Evolutionary conservation across 2,888 invertebrate species (phyloP).

Genomic region (Papilio elwesi): DNA sequence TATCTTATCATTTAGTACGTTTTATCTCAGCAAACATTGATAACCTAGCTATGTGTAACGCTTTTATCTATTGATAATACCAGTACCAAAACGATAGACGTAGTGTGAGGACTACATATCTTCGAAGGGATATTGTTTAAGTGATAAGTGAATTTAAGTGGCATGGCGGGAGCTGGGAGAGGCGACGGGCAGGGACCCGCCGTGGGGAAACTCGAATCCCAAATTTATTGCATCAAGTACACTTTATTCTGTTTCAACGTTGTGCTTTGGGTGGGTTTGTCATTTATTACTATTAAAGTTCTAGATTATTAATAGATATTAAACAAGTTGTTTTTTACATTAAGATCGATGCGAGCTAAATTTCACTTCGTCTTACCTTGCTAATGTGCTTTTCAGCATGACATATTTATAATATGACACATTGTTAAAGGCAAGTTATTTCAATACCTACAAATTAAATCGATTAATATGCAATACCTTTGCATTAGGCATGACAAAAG

Average conservation of each 20-base stretch:
- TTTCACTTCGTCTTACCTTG: too few relatives aligned
- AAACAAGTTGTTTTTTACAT: neutral
- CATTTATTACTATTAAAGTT: conserved; percentile 28
- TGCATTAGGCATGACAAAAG: too few relatives aligned
- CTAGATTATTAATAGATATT: neutral
- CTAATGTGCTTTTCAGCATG: neutral
- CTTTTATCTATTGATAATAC: conserved; percentile 68
- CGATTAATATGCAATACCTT: neutral
- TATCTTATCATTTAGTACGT: conserved; percentile 66
- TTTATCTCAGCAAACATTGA: conserved; percentile 79
- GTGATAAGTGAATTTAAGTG: conserved; percentile 58
- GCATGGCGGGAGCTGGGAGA: conserved; percentile 84
- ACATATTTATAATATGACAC: too few relatives aligned
- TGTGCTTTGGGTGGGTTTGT: conserved; percentile 89
- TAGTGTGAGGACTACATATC: conserved; percentile 58
- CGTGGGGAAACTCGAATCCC: conserved; percentile 87
- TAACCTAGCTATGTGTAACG: conserved; percentile 72
- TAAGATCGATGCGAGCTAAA: neutral
- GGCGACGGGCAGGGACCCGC: conserved; percentile 79
- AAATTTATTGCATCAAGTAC: conserved; percentile 92
- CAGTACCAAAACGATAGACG: conserved; percentile 66
- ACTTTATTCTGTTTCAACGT: conserved; percentile 92
- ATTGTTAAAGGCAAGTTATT: too few relatives aligned
- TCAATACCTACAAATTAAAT: too few relatives aligned
- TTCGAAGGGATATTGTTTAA: conserved; percentile 49